These are phyloP conservation scores for Quiscalus mexicanus DNA, from an alignment of 2,113 vertebrate genomes.

Conservation along the genomic window DNA sequence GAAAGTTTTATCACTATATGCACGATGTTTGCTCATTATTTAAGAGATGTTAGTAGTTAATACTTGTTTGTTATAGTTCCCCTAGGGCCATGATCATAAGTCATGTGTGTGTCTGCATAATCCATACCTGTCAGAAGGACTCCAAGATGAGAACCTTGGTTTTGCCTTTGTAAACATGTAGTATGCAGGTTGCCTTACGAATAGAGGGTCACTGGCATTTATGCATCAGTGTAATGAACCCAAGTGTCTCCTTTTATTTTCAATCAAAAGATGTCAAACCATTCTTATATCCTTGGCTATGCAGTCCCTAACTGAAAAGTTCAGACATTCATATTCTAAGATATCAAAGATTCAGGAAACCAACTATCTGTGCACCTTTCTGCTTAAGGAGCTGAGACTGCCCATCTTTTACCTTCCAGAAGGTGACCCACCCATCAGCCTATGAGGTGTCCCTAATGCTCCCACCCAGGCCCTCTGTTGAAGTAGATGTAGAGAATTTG, in stretches of 20 bases:
- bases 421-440: neutral
- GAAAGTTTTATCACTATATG: neutral
- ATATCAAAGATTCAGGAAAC: neutral
- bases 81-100: neutral
- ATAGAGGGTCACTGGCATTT: neutral
- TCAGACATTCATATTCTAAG: neutral
- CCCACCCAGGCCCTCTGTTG: neutral
- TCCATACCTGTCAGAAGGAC: neutral
- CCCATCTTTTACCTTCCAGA: neutral
- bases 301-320: neutral
- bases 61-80: neutral
- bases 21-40: neutral
- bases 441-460: rapidly evolving
- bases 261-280: neutral
- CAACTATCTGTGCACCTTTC: neutral
- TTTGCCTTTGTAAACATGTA: neutral
- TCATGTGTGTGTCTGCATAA: neutral
- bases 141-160: neutral
- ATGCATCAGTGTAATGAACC: neutral
- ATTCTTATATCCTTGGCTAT: neutral
- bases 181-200: neutral
- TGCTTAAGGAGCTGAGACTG: neutral
- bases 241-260: neutral
- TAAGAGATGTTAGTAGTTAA: neutral
- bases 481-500: neutral